Conservation (phyloP, 2,888 invertebrate species). For the Alloplasta piceator region DNA sequence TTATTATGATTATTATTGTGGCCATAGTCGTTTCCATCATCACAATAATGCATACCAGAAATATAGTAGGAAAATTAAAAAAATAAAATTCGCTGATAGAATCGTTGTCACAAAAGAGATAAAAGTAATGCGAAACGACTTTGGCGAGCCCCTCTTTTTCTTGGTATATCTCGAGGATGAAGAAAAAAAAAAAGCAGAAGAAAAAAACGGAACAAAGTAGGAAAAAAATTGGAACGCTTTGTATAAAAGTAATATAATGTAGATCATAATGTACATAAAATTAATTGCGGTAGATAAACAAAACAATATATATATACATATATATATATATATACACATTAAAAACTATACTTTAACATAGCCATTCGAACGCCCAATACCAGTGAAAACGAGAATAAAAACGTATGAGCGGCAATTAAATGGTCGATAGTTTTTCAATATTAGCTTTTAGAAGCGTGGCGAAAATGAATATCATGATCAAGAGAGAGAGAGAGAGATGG, state of each 20-base stretch:
- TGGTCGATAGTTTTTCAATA: constrained; percentile 64
- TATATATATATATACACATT: constrained; percentile 49
- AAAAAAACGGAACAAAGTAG: constrained; percentile 52
- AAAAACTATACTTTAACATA: constrained; percentile 61
- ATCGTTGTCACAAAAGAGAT: not conserved
- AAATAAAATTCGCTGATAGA: constrained; percentile 15
- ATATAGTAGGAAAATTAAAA: constrained; percentile 27
- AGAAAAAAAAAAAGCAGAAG: constrained; percentile 41
- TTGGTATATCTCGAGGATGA: constrained; percentile 47
- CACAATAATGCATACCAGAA: constrained; percentile 24
- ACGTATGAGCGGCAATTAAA: constrained; percentile 44
- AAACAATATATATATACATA: constrained; percentile 54
- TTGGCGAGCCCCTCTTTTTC: constrained; percentile 45
- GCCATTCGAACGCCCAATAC: constrained; percentile 60
- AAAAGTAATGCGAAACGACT: constrained; percentile 42
- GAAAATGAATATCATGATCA: constrained; percentile 56
- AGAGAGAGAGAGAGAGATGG: constrained; percentile 16
- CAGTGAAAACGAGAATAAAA: constrained; percentile 14
- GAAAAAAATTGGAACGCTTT: constrained; percentile 66
- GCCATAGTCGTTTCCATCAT: constrained; percentile 58
- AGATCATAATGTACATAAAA: constrained; percentile 76
- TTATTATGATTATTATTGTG: constrained; percentile 61
- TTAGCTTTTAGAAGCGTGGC: constrained; percentile 55
- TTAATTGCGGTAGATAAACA: constrained; percentile 72
- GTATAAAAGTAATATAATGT: constrained; percentile 76